Base-by-base conservation (phyloP, 2,113 vertebrate genomes). In the Nerophis lumbriciformis region DNA sequence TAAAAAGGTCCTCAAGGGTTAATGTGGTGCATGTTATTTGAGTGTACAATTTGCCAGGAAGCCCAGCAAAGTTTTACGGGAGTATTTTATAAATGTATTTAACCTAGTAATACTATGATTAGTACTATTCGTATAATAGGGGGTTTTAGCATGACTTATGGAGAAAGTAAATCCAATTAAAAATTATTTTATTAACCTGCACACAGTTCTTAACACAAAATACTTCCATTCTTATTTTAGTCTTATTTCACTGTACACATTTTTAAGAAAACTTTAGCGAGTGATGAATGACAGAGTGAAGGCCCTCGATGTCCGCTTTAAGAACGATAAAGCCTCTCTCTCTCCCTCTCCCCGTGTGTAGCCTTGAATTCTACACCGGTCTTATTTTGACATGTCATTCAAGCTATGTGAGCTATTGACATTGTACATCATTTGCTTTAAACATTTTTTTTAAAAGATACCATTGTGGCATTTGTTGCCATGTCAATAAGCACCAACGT, bases 301-400 rank as follows among this genome's bases (percentile, higher is more conserved):
- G 16, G 49, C 8, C 42, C 42, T 8, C 19, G 49, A 50, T 50
- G 49, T 50, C 49, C 8, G 6, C 49, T 50, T 50, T 50, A 19
- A 16, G 49, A 21, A n/a, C 19, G 49, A 50, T 50, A 19, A 50
- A 50, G 49, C 16, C 49, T 50, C 49, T 10, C n/a, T 19, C 49
- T 50, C n/a, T 4, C n/a, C 16, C 49, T 50, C 49, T 21, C n/a
- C 15, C 49, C 19, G 7, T 4, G 49, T 19, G 49, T 9, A 50
- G 49, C 49, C 49, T 50, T 50, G 49, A 50, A 50, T 21, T 50
- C 49, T 50, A 50, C 16, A 50, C 49, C 49, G 3, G 49, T n/a
- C 49, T 50, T 50, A 50, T 50, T 50, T 50, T 50, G 49, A 50
- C 49, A 21, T 50, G 49, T 50, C 16, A 50, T 50, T 50, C 49